Conservation (phyloP, 2,113 vertebrate species). For the Amphiprion ocellaris region DNA sequence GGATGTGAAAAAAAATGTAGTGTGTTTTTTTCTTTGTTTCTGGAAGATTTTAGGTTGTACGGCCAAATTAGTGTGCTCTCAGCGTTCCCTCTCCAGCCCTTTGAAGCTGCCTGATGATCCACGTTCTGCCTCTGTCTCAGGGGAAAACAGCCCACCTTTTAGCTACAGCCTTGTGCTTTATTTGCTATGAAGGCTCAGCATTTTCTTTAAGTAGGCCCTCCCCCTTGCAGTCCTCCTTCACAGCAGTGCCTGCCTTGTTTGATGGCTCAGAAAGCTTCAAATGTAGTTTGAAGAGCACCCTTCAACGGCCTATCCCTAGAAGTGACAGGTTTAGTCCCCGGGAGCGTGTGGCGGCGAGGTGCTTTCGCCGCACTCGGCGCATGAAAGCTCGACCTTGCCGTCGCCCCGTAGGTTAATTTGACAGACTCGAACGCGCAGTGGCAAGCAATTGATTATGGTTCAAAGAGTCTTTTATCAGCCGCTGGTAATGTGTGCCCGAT, state of each 20-base stretch:
- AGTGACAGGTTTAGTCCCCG: conserved; percentile 43
- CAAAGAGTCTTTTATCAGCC: conserved; percentile 68
- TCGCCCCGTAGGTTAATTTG: conserved; percentile 56
- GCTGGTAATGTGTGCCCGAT: conserved; percentile 36
- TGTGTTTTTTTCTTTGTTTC: conserved; percentile 29
- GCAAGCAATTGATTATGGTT: conserved; percentile 59
- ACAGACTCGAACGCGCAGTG: conserved; percentile 44
- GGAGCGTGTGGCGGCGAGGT: background rate
- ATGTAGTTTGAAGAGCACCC: conserved; percentile 45
- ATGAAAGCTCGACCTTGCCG: conserved; percentile 62
- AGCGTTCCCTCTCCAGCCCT: conserved; percentile 21
- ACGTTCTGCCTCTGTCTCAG: conserved; percentile 7
- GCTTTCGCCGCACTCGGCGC: background rate
- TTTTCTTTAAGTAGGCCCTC: conserved; percentile 17
- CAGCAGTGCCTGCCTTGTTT: conserved; percentile 12
- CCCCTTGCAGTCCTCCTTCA: background rate
- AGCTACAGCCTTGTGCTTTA: conserved; percentile 31
- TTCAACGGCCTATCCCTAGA: conserved; percentile 3
- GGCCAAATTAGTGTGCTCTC: conserved; percentile 24
- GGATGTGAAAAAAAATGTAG: too few species aligned
- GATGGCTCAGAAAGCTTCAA: conserved; percentile 41
- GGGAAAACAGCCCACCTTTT: conserved; percentile 34
- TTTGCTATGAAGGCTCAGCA: conserved; percentile 39
- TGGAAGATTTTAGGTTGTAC: background rate
- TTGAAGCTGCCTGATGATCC: conserved; percentile 59